Conservation (phyloP, 2,113 vertebrate genomes). For the Narcine bancroftii region DNA sequence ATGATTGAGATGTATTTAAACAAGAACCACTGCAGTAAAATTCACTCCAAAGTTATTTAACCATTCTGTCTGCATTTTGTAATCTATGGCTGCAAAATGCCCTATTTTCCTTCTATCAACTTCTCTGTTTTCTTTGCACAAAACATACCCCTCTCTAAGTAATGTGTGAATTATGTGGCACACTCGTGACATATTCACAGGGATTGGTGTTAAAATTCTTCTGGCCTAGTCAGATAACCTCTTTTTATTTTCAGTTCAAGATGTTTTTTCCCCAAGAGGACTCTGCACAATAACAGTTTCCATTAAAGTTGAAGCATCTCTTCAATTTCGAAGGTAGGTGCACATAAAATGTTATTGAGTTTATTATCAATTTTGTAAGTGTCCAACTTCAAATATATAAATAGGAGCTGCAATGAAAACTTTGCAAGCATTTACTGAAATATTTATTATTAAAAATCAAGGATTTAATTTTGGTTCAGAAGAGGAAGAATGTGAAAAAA, state of each 20-base stretch:
- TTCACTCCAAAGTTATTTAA: not conserved
- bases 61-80: not conserved
- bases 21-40: not conserved
- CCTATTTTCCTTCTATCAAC: not conserved
- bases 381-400: conserved; percentile 36
- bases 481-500: conserved; percentile 20
- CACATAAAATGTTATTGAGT: conserved; percentile 32
- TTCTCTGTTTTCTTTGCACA: not conserved
- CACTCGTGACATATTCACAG: conserved; percentile 19
- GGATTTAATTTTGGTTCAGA: conserved; percentile 33
- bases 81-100: not conserved
- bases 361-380: conserved; percentile 37
- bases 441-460: conserved; percentile 34
- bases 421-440: conserved; percentile 26
- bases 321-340: conserved; percentile 35
- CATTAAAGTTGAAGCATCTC: conserved; percentile 33
- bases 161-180: not conserved
- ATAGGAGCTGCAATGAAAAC: conserved; percentile 23
- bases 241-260: conserved; percentile 37
- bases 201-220: conserved; percentile 8
- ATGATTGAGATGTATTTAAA: conserved; percentile 9
- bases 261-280: conserved; percentile 32
- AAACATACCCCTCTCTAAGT: not conserved
- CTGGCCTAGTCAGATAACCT: conserved; percentile 31
- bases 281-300: conserved; percentile 32